Evolutionary conservation across 2,113 vertebrate species (phyloP), one percentile per base, ranked within the genome.

Genomic region (Chionis minor): DNA sequence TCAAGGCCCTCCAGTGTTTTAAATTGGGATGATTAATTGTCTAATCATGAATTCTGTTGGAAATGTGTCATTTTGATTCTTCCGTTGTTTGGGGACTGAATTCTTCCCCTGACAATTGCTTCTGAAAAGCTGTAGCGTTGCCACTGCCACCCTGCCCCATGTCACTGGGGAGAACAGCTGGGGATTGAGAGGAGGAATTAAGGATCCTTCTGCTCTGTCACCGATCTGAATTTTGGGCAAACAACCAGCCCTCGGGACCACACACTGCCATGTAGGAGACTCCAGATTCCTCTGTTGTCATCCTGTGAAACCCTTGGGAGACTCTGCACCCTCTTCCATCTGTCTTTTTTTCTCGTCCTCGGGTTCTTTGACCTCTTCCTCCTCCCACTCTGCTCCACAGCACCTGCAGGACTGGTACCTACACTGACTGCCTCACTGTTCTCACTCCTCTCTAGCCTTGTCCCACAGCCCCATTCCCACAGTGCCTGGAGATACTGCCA

Each of bases 61-160:
- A 89, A 97, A 75, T 88, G 61, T 30, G 44, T 69, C 8, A 22
- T 93, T 92, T 49, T 26, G 52, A 94, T 92, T 89, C 86, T 92
- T 52, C 7, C 3, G 0, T 35, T 33, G 69, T 14, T 30, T 44
- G 16, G 56, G 69, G 80, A 86, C 17, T 2, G 30, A 59, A 38
- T 38, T 58, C 69, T 63, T 52, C 80, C 88, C 81, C 65, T 51
- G 75, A 69, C 22, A 35, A 71, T 32, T 10, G 15, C 62, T 90
- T 66, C 13, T 24, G 40, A 32, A 95, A 23, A 77, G 45, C 49
- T 90, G 28, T 16, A 6, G 2, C 1, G 18, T 33, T 82, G 79
- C 65, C 95, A 70, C 14, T 70, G 71, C 47, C 56, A 79, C 84
- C 61, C 59, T 78, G 73, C 54, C 49, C 58, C 4, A 35, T 3